phyloP scores from a whole-genome alignment of 30 jellyfish, hydroid and myxozoan genomes.

The Turritopsis rubra region DNA sequence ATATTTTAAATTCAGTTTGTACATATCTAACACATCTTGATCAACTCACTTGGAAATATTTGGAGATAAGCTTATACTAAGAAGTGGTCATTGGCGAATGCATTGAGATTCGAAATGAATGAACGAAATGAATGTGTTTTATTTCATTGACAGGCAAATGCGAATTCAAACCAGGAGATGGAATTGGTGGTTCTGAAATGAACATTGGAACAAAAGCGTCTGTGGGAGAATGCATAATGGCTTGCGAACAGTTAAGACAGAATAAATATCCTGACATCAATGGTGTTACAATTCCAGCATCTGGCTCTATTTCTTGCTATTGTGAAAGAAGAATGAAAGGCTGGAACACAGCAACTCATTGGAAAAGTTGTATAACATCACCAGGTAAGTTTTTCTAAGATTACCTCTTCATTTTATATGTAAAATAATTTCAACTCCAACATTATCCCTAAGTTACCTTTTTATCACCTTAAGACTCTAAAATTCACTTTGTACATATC shows the following conservation, averaged over 20 bases:
- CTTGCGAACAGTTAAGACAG: background rate
- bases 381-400: background rate
- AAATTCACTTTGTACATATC: too few relatives aligned
- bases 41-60: too few relatives aligned
- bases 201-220: background rate
- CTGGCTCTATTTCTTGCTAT: background rate
- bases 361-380: background rate
- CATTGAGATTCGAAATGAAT: too few relatives aligned
- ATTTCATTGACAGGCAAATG: background rate
- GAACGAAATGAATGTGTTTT: too few relatives aligned
- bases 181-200: background rate
- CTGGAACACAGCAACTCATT: background rate
- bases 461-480: too few relatives aligned
- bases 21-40: too few relatives aligned
- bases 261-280: background rate
- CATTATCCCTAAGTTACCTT: too few relatives aligned
- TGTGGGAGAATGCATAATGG: background rate
- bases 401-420: too few relatives aligned
- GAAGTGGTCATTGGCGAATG: too few relatives aligned
- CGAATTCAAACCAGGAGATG: background rate
- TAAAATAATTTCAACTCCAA: too few relatives aligned
- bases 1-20: too few relatives aligned
- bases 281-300: conserved; percentile 1
- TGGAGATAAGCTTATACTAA: too few relatives aligned
- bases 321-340: background rate